A percentile compares a stretch with the other conserved stretches of the same genome.
Conservation (phyloP, 2,113 vertebrate genomes). For the Alligator mississippiensis region DNA sequence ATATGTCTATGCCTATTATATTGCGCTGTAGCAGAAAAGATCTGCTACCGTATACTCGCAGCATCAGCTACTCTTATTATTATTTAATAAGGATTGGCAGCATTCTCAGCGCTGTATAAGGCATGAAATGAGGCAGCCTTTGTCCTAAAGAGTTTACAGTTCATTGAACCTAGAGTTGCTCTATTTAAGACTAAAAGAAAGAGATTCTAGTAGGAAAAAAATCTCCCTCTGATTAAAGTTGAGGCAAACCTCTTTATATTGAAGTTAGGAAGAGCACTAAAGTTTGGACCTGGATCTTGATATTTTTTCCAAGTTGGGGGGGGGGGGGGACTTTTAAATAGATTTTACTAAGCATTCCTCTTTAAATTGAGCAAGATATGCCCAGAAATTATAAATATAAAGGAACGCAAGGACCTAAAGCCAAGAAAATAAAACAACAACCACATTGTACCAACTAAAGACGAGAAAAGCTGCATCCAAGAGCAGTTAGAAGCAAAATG, state of each 20-base stretch:
- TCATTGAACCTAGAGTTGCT: background rate
- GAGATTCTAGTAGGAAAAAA: background rate
- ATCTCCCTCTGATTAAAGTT: background rate
- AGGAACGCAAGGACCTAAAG: background rate
- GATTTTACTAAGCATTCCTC: background rate
- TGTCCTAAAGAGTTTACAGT: background rate
- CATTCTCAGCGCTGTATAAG: background rate
- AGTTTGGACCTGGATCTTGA: background rate
- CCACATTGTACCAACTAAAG: background rate
- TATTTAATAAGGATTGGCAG: background rate
- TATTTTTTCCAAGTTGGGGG: background rate
- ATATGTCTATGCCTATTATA: background rate
- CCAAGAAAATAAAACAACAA: background rate
- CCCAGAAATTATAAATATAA: background rate
- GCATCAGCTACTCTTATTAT: rapidly evolving
- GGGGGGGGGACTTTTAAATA: too few relatives aligned
- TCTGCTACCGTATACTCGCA: background rate
- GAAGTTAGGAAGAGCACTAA: background rate
- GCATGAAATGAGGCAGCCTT: background rate
- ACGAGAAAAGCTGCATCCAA: background rate
- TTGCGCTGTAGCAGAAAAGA: background rate
- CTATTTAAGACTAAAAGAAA: background rate
- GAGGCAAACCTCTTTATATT: background rate
- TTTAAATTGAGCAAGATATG: background rate
- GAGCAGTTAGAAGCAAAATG: background rate